A percentile compares a stretch with the other conserved stretches of the same genome.
phyloP scores from a whole-genome alignment of 2,113 vertebrate species.

The Spermophilus dauricus region DNA sequence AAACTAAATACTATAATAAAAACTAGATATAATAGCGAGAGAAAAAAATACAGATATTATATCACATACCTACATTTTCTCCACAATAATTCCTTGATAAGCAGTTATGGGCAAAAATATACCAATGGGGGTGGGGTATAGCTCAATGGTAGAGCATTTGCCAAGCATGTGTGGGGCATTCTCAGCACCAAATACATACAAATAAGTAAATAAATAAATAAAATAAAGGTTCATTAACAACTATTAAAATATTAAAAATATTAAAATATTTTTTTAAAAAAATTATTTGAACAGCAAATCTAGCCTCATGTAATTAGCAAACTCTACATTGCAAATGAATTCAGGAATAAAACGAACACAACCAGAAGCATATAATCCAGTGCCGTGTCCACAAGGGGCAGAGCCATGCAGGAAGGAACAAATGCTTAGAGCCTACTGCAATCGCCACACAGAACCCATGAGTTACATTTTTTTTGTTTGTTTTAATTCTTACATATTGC shows the following conservation, averaged over 20 bases:
- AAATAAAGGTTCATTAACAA: no score
- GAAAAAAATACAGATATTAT: not conserved
- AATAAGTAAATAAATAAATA: no score
- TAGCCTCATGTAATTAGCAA: not conserved
- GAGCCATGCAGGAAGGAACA: not conserved
- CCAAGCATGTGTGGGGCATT: no score
- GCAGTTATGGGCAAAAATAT: not conserved
- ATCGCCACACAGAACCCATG: fast-evolving
- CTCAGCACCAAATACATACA: no score
- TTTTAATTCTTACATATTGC: no score
- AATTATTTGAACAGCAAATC: not conserved
- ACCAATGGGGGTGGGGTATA: not conserved
- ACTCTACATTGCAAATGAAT: not conserved
- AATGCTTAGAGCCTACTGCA: fast-evolving
- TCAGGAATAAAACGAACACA: not conserved
- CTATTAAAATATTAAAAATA: no score
- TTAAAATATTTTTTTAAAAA: not conserved
- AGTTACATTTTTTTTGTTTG: no score
- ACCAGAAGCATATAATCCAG: no score
- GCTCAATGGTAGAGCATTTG: no score
- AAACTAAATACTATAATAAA: not conserved
- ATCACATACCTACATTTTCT: not conserved
- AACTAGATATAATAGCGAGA: not conserved
- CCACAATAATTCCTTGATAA: not conserved
- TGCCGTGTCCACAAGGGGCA: fast-evolving